These are phyloP conservation scores for Adelphocoris suturalis DNA, from an alignment of 2,888 invertebrate genomes.

Conservation along the genomic window DNA sequence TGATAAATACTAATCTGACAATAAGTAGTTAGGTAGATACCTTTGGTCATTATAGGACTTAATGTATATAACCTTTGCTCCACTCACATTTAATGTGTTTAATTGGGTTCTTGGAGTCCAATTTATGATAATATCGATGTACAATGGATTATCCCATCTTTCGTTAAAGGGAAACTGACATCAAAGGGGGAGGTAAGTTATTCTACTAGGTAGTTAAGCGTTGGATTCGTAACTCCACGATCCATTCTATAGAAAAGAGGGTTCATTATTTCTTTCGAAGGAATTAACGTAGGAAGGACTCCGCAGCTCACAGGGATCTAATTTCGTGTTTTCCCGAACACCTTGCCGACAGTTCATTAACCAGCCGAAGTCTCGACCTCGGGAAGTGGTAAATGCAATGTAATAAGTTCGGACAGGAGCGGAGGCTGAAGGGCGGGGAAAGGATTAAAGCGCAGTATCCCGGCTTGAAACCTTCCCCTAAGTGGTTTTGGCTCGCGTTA, in stretches of 20 bases:
- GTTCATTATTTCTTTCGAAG: not conserved
- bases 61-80: too few relatives aligned
- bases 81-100: too few relatives aligned
- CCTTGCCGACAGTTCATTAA: constrained; percentile 45
- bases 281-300: not conserved
- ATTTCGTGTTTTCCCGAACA: constrained; percentile 33
- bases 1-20: too few relatives aligned
- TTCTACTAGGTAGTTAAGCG: too few relatives aligned
- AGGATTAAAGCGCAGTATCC: constrained; percentile 14
- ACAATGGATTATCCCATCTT: too few relatives aligned
- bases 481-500: constrained; percentile 63
- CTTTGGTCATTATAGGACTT: too few relatives aligned
- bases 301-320: not conserved
- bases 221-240: too few relatives aligned
- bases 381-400: constrained; percentile 37
- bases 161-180: too few relatives aligned
- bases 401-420: constrained; percentile 46
- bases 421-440: not conserved
- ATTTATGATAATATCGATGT: too few relatives aligned
- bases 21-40: too few relatives aligned
- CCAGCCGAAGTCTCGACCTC: constrained; percentile 2
- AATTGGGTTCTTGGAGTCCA: too few relatives aligned
- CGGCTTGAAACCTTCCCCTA: constrained; percentile 43
- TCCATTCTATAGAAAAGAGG: not conserved
- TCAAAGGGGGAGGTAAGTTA: too few relatives aligned